Evolutionary conservation across 1,140 invertebrate genomes (phyloP).

Genomic region (Caenorhabditis brenneri): DNA sequence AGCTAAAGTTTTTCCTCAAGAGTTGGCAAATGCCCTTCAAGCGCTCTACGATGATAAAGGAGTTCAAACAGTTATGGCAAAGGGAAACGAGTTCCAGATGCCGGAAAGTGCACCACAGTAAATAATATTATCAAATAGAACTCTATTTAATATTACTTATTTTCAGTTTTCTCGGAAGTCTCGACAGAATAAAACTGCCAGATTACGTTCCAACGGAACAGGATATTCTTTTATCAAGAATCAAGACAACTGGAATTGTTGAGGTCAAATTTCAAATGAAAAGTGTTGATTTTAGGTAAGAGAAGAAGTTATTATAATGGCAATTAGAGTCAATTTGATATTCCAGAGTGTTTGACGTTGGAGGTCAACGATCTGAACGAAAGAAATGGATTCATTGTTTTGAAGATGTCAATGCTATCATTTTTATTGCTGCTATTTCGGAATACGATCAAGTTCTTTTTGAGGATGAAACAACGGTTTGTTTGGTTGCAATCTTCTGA

Average conservation of each 20-base stretch:
- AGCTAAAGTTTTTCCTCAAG: conserved; percentile 64
- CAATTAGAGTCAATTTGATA: not conserved
- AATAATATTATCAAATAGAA: conserved; percentile 82
- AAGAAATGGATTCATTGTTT: conserved; percentile 75
- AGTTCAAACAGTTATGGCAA: conserved; percentile 68
- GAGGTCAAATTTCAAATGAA: conserved; percentile 84
- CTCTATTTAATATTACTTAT: conserved; percentile 85
- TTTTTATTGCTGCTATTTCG: conserved; percentile 72
- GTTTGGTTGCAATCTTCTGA: not conserved
- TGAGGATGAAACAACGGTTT: conserved; percentile 70
- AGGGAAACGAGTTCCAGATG: conserved; percentile 73
- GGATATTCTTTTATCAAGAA: conserved; percentile 93
- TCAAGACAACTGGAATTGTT: conserved; percentile 91
- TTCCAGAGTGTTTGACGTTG: conserved; percentile 73
- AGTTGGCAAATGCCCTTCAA: conserved; percentile 65
- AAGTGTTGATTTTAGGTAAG: conserved; percentile 67
- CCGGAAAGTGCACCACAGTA: conserved; percentile 74
- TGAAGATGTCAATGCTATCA: conserved; percentile 72
- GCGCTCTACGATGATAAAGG: conserved; percentile 72
- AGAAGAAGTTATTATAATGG: not conserved
- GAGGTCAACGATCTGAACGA: conserved; percentile 74
- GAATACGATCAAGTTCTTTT: conserved; percentile 71
- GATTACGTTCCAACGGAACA: conserved; percentile 94
- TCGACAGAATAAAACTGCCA: conserved; percentile 87
- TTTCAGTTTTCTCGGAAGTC: conserved; percentile 78